Percentiles rank a stretch among this genome's conserved stretches.
Conservation (phyloP, 2,888 invertebrate genomes). For the Mamestra brassicae region DNA sequence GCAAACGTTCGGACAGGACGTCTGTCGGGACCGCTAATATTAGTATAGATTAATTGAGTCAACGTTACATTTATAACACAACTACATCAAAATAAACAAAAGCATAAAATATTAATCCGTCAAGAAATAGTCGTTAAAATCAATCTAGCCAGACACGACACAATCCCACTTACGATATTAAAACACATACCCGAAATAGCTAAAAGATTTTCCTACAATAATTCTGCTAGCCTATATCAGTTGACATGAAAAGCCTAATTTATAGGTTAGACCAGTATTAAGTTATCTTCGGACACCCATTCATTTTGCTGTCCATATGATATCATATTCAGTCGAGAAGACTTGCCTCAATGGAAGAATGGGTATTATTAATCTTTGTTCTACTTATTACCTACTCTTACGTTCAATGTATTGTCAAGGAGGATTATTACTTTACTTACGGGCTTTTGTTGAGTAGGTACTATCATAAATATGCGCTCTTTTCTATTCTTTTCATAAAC, state of each 20-base stretch:
- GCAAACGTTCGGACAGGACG: no score
- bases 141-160: not conserved
- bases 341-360: constrained; percentile 18
- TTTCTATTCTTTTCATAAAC: not conserved
- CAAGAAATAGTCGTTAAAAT: not conserved
- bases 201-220: constrained; percentile 28
- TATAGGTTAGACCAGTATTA: constrained; percentile 42
- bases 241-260: constrained; percentile 41
- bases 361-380: constrained; percentile 1
- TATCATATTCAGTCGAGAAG: constrained; percentile 35
- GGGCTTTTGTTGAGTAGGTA: not conserved
- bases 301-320: constrained; percentile 36
- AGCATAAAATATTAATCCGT: not conserved
- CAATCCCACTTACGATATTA: constrained; percentile 21
- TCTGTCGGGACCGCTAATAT: no score
- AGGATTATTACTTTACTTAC: not conserved
- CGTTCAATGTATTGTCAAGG: not conserved
- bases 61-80: no score
- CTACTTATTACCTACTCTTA: not conserved
- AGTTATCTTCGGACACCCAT: constrained; percentile 48
- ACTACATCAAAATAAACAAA: no score
- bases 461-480: no score
- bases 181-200: constrained; percentile 18
- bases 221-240: constrained; percentile 30
- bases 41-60: no score